phyloP scores from a whole-genome alignment of 2,888 invertebrate species.

The Drosophila buzzatii region DNA sequence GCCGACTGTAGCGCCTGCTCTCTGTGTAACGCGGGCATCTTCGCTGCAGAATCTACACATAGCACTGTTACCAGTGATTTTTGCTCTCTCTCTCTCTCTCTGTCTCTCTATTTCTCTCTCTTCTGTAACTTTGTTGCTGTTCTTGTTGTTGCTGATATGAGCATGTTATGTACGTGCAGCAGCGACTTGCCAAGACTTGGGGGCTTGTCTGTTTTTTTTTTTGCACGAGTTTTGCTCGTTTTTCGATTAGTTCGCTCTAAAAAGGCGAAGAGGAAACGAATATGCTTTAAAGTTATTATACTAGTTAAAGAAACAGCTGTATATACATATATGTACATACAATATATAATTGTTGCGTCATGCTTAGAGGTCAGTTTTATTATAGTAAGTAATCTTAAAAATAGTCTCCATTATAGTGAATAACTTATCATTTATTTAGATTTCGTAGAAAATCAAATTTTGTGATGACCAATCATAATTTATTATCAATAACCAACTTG shows the following conservation, averaged over 20 bases:
- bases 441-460: not conserved
- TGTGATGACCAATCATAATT: not conserved
- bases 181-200: slow-evolving; percentile 43
- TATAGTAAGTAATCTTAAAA: not conserved
- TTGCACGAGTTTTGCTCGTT: slow-evolving; percentile 18
- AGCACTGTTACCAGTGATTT: slow-evolving; percentile 32
- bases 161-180: slow-evolving; percentile 38
- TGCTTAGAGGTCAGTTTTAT: slow-evolving; percentile 7
- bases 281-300: slow-evolving; percentile 14
- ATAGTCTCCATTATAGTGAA: not conserved
- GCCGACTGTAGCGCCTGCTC: slow-evolving; percentile 21
- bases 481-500: not conserved
- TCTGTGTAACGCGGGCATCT: slow-evolving; percentile 20
- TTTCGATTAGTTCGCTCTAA: slow-evolving; percentile 42
- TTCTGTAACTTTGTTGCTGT: not conserved
- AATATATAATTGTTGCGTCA: slow-evolving; percentile 20
- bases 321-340: not conserved
- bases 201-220: slow-evolving; percentile 64
- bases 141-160: slow-evolving; percentile 17
- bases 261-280: slow-evolving; percentile 18
- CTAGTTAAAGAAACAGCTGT: slow-evolving; percentile 19
- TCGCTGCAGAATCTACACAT: slow-evolving; percentile 18
- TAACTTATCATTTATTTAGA: not conserved
- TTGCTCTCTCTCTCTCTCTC: slow-evolving; percentile 5
- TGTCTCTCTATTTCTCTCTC: not conserved